A percentile compares a stretch with the other conserved stretches of the same genome.
These are phyloP conservation scores for Euplagia quadripunctaria DNA, from an alignment of 2,888 invertebrate species.

Conservation along the genomic window DNA sequence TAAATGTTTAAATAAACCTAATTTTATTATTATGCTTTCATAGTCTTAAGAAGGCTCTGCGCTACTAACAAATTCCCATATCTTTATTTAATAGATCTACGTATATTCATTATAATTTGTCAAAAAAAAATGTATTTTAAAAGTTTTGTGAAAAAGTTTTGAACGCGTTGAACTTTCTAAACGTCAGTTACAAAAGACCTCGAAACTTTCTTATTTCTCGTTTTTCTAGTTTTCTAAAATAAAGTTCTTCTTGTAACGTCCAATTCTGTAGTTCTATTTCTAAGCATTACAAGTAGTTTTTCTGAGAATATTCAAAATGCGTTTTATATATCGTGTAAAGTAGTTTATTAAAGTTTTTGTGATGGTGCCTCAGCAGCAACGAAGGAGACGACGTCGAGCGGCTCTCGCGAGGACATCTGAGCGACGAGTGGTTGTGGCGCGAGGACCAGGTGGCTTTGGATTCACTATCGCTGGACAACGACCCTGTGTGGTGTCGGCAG, in stretches of 20 bases:
- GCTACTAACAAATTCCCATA: background rate
- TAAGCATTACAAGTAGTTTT: conserved; percentile 22
- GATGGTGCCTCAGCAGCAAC: conserved; percentile 84
- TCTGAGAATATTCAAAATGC: conserved; percentile 19
- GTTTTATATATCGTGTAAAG: conserved; percentile 38
- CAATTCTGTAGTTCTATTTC: conserved; percentile 10
- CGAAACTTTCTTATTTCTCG: conserved; percentile 80
- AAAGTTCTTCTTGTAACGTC: conserved; percentile 41
- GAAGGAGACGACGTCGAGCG: conserved; percentile 79
- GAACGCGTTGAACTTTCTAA: conserved; percentile 80
- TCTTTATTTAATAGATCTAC: background rate
- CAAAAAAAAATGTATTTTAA: conserved; percentile 11
- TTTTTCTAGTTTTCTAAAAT: conserved; percentile 78
- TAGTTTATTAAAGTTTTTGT: conserved; percentile 55
- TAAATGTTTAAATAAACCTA: background rate
- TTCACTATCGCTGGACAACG: conserved; percentile 99
- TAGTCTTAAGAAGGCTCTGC: background rate
- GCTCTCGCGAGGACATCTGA: conserved; percentile 87
- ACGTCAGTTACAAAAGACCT: conserved; percentile 75
- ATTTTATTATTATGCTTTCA: background rate
- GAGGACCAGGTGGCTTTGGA: conserved; percentile 97
- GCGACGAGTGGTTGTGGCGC: conserved; percentile 93
- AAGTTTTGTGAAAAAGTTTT: conserved; percentile 35
- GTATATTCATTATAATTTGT: background rate
- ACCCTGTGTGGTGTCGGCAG: conserved; percentile 97